Evolutionary conservation across 2,113 vertebrate species (phyloP).

Genomic region (Setophaga coronata): DNA sequence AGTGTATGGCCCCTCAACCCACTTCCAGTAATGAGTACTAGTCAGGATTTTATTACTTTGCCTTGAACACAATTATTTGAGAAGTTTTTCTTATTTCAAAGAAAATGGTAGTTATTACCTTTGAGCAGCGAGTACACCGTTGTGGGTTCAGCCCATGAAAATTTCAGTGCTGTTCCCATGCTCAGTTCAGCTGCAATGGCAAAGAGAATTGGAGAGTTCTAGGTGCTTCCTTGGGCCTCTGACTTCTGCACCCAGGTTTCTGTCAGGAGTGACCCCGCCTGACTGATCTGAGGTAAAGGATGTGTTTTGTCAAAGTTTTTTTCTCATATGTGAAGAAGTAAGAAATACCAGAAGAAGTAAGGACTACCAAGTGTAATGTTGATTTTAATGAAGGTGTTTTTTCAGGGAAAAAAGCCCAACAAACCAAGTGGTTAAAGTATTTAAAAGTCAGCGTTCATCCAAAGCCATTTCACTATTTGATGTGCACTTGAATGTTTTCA

Average conservation of each 20-base stretch:
- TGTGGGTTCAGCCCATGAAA: neutral
- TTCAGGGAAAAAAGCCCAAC: neutral
- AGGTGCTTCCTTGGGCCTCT: neutral
- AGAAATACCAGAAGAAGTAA: neutral
- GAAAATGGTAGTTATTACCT: fast-evolving
- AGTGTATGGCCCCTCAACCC: fast-evolving
- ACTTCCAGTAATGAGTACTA: fast-evolving
- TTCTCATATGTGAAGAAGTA: neutral
- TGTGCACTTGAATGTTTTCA: neutral
- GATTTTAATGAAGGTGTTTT: neutral
- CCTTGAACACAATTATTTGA: neutral
- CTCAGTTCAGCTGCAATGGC: neutral
- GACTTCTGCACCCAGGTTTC: neutral
- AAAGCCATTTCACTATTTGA: neutral
- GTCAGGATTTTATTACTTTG: neutral
- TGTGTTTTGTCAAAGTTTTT: neutral
- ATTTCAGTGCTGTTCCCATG: fast-evolving
- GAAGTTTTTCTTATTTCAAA: neutral
- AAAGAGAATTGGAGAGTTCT: neutral
- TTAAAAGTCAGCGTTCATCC: neutral
- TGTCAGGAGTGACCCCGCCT: neutral
- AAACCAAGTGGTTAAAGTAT: neutral
- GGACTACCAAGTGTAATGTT: no score
- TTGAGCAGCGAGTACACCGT: fast-evolving
- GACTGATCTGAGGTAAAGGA: neutral